Conservation (phyloP, 2,888 invertebrate species). For the Uloborus plumipes region DNA sequence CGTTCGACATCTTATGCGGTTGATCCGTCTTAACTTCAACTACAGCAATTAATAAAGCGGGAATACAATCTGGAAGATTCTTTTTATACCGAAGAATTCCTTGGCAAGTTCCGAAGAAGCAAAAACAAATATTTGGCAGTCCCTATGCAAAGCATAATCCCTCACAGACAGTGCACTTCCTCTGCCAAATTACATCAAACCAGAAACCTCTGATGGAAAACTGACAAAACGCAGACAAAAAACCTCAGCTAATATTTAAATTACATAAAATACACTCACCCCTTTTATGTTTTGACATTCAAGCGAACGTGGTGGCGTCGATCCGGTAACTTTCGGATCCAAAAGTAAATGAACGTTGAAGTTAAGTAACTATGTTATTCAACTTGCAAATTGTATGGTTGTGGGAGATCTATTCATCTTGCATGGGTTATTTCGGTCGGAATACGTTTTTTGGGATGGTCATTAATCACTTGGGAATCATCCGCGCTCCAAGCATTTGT, state of each 20-base stretch:
- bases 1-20: too few species aligned
- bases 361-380: slow-evolving; percentile 1
- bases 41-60: slow-evolving; percentile 24
- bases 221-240: slow-evolving; percentile 2
- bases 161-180: background rate
- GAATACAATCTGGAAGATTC: slow-evolving; percentile 4
- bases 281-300: background rate
- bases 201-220: slow-evolving; percentile 25
- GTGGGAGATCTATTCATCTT: slow-evolving; percentile 1
- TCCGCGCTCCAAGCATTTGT: too few species aligned
- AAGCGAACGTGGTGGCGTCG: too few species aligned
- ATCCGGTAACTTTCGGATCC: background rate
- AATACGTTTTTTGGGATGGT: background rate
- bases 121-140: slow-evolving; percentile 52
- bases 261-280: background rate
- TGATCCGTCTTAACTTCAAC: slow-evolving; percentile 20
- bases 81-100: slow-evolving; percentile 18
- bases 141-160: too few species aligned
- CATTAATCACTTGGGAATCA: background rate
- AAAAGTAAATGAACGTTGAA: background rate
- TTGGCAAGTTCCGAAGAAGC: slow-evolving; percentile 24
- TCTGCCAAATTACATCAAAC: slow-evolving; percentile 51
- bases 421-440: background rate
- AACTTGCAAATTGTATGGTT: background rate
- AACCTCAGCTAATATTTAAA: slow-evolving; percentile 16